A percentile compares a stretch with the other conserved stretches of the same genome.
phyloP scores from a whole-genome alignment of 2,888 invertebrate genomes.

The Euphydryas editha region DNA sequence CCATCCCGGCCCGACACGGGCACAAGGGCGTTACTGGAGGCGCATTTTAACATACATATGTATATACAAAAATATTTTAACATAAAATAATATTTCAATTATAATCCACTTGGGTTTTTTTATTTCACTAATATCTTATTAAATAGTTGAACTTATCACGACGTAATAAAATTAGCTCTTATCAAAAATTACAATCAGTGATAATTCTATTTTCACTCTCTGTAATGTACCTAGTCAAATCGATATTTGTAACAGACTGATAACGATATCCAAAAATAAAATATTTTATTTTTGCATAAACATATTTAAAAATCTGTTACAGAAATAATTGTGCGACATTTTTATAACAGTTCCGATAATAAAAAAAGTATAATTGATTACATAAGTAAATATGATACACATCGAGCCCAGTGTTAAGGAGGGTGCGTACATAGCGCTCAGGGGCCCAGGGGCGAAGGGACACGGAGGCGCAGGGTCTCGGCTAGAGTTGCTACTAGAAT shows the following conservation, averaged over 20 bases:
- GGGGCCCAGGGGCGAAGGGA: constrained; percentile 5
- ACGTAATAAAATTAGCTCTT: too few relatives aligned
- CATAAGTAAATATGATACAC: constrained; percentile 35
- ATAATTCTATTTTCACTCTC: constrained; percentile 1
- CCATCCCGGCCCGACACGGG: too few relatives aligned
- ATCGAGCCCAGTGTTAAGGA: constrained; percentile 34
- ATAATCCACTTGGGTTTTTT: too few relatives aligned
- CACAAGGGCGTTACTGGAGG: too few relatives aligned
- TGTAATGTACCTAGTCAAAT: too few relatives aligned
- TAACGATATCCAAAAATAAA: not conserved
- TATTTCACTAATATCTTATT: too few relatives aligned
- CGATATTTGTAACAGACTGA: not conserved
- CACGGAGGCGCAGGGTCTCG: too few relatives aligned
- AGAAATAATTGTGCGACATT: not conserved
- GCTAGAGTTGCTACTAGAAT: constrained; percentile 53
- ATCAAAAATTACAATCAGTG: not conserved
- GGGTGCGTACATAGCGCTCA: constrained; percentile 35
- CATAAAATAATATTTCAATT: too few relatives aligned
- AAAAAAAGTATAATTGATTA: constrained; percentile 38
- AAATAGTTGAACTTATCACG: too few relatives aligned
- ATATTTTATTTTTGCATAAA: too few relatives aligned
- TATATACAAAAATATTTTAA: too few relatives aligned
- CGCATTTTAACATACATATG: too few relatives aligned
- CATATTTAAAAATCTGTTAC: not conserved
- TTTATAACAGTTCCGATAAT: constrained; percentile 17